Evolutionary conservation across 2,113 vertebrate genomes (phyloP).

Genomic region (Zosterops borbonicus): DNA sequence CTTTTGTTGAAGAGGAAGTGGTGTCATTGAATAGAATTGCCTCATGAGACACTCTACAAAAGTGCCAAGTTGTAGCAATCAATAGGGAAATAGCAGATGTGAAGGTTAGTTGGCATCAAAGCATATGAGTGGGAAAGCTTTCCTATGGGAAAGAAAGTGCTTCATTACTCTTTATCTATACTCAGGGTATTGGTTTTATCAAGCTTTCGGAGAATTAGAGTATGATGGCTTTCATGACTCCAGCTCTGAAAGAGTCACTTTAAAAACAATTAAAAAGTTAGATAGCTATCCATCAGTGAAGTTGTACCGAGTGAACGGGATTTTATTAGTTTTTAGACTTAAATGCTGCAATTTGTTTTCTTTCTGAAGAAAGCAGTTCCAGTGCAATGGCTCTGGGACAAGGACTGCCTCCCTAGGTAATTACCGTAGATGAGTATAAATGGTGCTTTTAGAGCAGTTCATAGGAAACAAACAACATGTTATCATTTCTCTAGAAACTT

Average conservation of each 20-base stretch:
- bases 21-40: constrained; percentile 68
- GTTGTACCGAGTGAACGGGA: constrained; percentile 36
- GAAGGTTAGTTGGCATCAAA: constrained; percentile 74
- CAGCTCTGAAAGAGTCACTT: constrained; percentile 57
- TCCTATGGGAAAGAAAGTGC: constrained; percentile 74
- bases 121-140: constrained; percentile 67
- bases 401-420: constrained; percentile 24
- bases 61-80: constrained; percentile 70
- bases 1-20: constrained; percentile 69
- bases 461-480: constrained; percentile 1
- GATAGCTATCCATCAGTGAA: not conserved
- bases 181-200: constrained; percentile 61
- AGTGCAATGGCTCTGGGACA: constrained; percentile 18
- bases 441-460: constrained; percentile 15
- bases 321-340: constrained; percentile 56
- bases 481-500: not conserved
- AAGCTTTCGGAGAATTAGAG: constrained; percentile 72
- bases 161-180: constrained; percentile 67
- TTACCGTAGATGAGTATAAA: not conserved
- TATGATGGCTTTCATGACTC: constrained; percentile 62
- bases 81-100: constrained; percentile 74
- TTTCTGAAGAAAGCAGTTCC: constrained; percentile 28
- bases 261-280: constrained; percentile 67
- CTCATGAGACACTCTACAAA: constrained; percentile 62
- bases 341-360: constrained; percentile 18